phyloP scores from a whole-genome alignment of 2,888 invertebrate genomes.

The Drosophila bunnanda region DNA sequence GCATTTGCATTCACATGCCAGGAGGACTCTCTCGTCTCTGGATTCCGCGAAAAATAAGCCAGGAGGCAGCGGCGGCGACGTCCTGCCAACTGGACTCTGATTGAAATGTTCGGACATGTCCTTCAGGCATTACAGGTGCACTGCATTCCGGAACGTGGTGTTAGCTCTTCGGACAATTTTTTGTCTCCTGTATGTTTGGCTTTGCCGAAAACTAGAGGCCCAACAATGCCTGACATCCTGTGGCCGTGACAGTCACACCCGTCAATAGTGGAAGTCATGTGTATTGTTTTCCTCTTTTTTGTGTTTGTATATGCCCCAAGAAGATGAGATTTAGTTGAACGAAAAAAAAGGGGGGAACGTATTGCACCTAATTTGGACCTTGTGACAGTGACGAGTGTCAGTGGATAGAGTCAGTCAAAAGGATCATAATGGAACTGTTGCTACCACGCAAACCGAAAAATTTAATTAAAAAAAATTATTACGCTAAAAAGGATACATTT shows the following conservation, averaged over 20 bases:
- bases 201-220: slow-evolving; percentile 31
- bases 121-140: slow-evolving; percentile 27
- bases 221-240: slow-evolving; percentile 52
- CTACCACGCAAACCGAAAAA: no score
- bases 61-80: neutral
- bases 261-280: slow-evolving; percentile 27
- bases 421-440: neutral
- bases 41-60: slow-evolving; percentile 11
- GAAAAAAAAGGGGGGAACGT: neutral
- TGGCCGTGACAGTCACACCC: slow-evolving; percentile 54
- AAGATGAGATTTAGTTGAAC: slow-evolving; percentile 6
- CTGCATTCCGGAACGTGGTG: slow-evolving; percentile 16
- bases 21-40: slow-evolving; percentile 8
- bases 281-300: neutral
- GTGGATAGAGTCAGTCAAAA: neutral
- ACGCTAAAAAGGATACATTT: no score
- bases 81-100: slow-evolving; percentile 54
- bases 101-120: slow-evolving; percentile 67
- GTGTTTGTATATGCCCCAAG: neutral
- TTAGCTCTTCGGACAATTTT: slow-evolving; percentile 8
- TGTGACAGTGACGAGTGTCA: slow-evolving; percentile 6
- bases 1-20: slow-evolving; percentile 51
- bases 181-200: slow-evolving; percentile 28
- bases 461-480: no score
- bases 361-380: slow-evolving; percentile 16